phyloP scores from a whole-genome alignment of 1,140 invertebrate genomes.

The Adelges cooleyi region DNA sequence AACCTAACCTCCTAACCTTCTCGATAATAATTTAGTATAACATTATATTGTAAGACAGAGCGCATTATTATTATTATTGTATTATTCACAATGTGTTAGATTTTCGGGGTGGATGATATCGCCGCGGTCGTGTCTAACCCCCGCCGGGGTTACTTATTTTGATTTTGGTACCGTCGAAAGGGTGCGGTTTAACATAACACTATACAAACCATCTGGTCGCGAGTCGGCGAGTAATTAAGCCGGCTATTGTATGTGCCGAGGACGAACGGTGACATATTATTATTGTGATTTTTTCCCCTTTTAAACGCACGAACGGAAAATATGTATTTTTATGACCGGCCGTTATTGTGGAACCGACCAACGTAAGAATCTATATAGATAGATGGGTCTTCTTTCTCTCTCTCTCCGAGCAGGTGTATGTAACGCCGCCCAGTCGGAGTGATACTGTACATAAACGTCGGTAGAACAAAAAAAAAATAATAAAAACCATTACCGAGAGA shows the following conservation, averaged over 20 bases:
- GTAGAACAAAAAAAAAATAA: too few relatives aligned
- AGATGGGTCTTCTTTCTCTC: background rate
- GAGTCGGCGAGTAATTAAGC: conserved; percentile 26
- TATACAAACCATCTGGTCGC: conserved; percentile 25
- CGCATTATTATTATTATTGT: too few relatives aligned
- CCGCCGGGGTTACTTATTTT: background rate
- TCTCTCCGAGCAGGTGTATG: conserved; percentile 15
- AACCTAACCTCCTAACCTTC: too few relatives aligned
- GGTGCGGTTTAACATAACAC: background rate
- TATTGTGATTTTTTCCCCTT: background rate
- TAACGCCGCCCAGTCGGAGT: too few relatives aligned
- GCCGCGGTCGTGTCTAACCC: background rate
- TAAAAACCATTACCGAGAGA: conserved; percentile 20
- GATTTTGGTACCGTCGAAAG: conserved; percentile 7
- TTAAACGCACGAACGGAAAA: background rate
- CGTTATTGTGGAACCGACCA: too few relatives aligned
- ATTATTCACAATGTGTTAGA: background rate
- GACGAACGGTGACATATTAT: conserved; percentile 11
- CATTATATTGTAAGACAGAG: too few relatives aligned
- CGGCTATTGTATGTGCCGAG: conserved; percentile 7
- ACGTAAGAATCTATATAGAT: too few relatives aligned
- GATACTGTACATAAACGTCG: conserved; percentile 26
- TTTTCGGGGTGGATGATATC: background rate
- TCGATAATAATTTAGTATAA: too few relatives aligned
- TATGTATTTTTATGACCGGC: background rate